Conservation (phyloP, 1,140 invertebrate genomes). For the Cherax quadricarinatus region DNA sequence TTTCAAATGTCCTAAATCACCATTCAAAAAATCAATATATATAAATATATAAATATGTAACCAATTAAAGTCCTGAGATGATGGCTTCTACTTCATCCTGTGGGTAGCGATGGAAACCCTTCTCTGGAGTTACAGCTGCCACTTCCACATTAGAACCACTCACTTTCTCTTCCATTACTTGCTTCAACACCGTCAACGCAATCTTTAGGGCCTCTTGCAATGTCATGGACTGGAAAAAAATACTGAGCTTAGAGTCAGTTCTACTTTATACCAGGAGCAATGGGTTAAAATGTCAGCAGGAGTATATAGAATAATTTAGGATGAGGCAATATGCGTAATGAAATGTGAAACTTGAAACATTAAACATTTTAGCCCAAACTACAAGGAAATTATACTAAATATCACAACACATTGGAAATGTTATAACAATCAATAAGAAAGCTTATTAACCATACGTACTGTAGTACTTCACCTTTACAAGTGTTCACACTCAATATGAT, state of each 20-base stretch:
- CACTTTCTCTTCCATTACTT: conserved; percentile 99
- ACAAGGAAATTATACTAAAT: too few species aligned
- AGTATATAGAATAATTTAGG: too few species aligned
- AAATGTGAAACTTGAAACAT: too few species aligned
- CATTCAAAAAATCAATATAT: neutral
- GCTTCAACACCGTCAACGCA: conserved; percentile 96
- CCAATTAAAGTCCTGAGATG: conserved; percentile 65
- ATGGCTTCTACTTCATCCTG: conserved; percentile 70
- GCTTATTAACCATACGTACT: too few species aligned
- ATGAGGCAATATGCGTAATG: too few species aligned
- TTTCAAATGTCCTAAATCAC: conserved; percentile 5
- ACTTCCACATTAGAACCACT: conserved; percentile 99
- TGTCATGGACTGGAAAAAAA: conserved; percentile 90
- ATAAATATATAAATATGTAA: neutral
- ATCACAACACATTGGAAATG: too few species aligned
- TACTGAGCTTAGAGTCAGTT: neutral
- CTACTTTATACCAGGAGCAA: too few species aligned
- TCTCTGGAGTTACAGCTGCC: conserved; percentile 91
- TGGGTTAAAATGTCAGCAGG: too few species aligned
- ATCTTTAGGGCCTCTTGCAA: conserved; percentile 96
- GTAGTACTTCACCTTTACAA: too few species aligned
- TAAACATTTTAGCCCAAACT: too few species aligned
- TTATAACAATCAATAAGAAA: too few species aligned
- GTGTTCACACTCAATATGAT: too few species aligned
- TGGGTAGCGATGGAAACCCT: conserved; percentile 83